Conservation (phyloP, 2,888 invertebrate genomes). For the Caenorhabditis parvicauda region DNA sequence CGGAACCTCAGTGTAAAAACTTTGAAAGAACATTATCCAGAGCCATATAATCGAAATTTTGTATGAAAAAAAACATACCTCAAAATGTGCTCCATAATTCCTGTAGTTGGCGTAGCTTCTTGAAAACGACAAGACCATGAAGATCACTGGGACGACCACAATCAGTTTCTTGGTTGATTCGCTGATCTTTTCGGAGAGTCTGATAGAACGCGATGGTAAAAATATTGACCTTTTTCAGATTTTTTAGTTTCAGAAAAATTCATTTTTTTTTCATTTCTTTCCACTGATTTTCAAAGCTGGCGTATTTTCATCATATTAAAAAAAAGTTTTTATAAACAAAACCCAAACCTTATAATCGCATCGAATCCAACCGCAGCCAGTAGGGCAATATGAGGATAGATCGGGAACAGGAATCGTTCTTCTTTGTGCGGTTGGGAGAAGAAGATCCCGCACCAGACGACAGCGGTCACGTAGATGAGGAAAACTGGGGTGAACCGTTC, state of each 20-base stretch:
- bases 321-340: background rate
- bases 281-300: background rate
- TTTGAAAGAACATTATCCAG: no score
- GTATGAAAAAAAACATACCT: slow-evolving; percentile 70
- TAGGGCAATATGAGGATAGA: slow-evolving; percentile 77
- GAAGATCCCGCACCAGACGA: slow-evolving; percentile 85
- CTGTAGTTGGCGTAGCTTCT: slow-evolving; percentile 41
- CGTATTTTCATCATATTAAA: no score
- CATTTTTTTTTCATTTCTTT: background rate
- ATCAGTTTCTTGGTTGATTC: background rate
- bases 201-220: no score
- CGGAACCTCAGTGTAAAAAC: no score
- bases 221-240: no score
- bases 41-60: no score
- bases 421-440: slow-evolving; percentile 84
- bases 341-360: slow-evolving; percentile 43
- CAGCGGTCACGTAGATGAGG: slow-evolving; percentile 69
- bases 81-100: slow-evolving; percentile 84
- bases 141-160: slow-evolving; percentile 18
- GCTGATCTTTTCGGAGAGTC: background rate
- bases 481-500: slow-evolving; percentile 40
- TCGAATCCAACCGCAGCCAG: slow-evolving; percentile 69
- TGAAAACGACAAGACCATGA: slow-evolving; percentile 40
- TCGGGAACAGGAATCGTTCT: slow-evolving; percentile 85
- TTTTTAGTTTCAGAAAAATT: background rate